Evolutionary conservation across 2,113 vertebrate genomes (phyloP), one percentile per base, ranked within the genome.

Genomic region (Onychostoma macrolepis): DNA sequence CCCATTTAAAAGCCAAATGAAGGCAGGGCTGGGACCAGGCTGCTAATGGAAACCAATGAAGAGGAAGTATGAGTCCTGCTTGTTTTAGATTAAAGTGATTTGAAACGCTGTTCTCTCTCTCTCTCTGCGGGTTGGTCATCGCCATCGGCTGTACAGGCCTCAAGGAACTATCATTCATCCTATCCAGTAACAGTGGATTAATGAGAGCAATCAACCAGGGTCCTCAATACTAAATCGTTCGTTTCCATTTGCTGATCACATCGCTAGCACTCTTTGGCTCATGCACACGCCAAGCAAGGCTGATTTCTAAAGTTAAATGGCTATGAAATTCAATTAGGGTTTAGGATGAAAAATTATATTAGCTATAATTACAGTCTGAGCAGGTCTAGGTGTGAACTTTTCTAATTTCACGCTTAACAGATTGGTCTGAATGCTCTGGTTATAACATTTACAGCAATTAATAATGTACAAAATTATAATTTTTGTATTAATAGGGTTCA

Each of bases 1-100:
- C 69, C 45, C 33, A 74, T 84, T 84, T 84, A 58, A 58, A 74
- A 74, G 45, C 82, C 33, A 84, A 84, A 74, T 74, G 11, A 74
- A 53, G 21, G 65, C 30, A 72, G 69, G 13, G 24, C 69, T 58
- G 65, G 45, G 48, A 74, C 30, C 30, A 58, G 48, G 30, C 65
- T 74, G 43, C 82, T 84, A 84, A 84, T 84, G 82, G 82, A 74
- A 84, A 84, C 69, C 82, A 84, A 11, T 58, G 82, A 84, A 9
- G 48, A 74, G 69, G 45, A 74, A 19, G 69, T 84, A 58, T 72
- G 65, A 83, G 65, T 65, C 24, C 50, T 74, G 69, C 33, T 74
- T 74, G 69, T 74, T 84, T 84, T 84, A 84, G 82, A 74, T 84
- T 84, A 74, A 84, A 74, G 48, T 74, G 48, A 84, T 84, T 84